Conservation (phyloP, 2,888 invertebrate species). For the Aporophyla lueneburgensis region DNA sequence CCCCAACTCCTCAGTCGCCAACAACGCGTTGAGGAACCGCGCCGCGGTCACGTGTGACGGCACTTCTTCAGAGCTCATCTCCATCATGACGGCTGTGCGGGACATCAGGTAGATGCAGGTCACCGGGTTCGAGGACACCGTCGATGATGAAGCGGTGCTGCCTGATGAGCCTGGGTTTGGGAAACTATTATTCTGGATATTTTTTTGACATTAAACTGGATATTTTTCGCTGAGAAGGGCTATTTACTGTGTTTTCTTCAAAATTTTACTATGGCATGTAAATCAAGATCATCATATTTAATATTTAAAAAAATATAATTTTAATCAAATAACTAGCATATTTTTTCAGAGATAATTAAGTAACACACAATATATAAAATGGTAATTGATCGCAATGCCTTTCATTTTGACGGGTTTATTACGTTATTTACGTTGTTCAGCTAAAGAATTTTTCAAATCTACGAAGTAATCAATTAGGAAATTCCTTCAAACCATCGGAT, state of each 20-base stretch:
- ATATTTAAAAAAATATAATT: background rate
- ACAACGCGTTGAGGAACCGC: constrained; percentile 83
- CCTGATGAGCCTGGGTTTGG: constrained; percentile 82
- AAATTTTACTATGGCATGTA: background rate
- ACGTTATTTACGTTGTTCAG: background rate
- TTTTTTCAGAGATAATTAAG: background rate
- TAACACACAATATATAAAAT: background rate
- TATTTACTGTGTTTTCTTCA: background rate
- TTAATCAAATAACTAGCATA: background rate
- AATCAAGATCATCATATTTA: background rate
- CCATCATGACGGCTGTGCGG: constrained; percentile 95
- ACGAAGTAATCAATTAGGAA: background rate
- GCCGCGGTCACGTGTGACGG: constrained; percentile 83
- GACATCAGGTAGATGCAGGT: constrained; percentile 96
- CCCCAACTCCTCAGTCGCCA: constrained; percentile 93
- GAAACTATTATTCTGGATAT: constrained; percentile 14
- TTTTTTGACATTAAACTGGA: background rate
- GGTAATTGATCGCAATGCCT: background rate
- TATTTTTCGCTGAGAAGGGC: background rate
- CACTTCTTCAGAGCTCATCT: constrained; percentile 91
- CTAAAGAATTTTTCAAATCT: background rate
- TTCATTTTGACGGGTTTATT: background rate
- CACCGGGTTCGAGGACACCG: constrained; percentile 90
- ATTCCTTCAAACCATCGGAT: too few species aligned
- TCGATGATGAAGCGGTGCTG: constrained; percentile 86